Percentiles rank a stretch among this genome's conserved stretches.
These are phyloP conservation scores for Hedychridium roseum DNA, from an alignment of 2,888 invertebrate genomes.

Conservation along the genomic window DNA sequence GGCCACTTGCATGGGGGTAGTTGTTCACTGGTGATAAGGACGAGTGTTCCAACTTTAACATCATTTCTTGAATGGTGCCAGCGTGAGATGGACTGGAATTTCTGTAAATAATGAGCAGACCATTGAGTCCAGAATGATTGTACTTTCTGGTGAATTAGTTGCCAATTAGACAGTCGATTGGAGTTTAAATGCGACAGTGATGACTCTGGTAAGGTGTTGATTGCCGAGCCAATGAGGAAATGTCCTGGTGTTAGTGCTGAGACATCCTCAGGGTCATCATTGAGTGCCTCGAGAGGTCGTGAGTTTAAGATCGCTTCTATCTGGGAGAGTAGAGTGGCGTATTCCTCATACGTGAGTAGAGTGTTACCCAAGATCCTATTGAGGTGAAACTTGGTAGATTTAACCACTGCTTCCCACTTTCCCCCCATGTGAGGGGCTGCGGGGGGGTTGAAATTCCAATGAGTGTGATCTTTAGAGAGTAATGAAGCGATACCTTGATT, in stretches of 20 bases:
- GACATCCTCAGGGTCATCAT: slow-evolving; percentile 27
- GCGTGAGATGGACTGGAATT: slow-evolving; percentile 39
- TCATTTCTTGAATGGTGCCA: slow-evolving; percentile 23
- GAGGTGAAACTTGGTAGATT: slow-evolving; percentile 40
- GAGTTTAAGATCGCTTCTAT: slow-evolving; percentile 42
- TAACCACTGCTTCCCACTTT: slow-evolving; percentile 43
- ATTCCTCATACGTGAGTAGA: slow-evolving; percentile 39
- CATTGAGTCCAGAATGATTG: slow-evolving; percentile 41
- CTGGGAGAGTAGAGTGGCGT: slow-evolving; percentile 35
- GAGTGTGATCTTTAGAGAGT: slow-evolving; percentile 24
- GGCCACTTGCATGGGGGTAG: neutral
- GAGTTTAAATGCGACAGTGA: slow-evolving; percentile 20
- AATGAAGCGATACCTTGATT: neutral
- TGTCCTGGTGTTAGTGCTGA: slow-evolving; percentile 46
- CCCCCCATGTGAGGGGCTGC: slow-evolving; percentile 44
- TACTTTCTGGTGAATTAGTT: slow-evolving; percentile 33
- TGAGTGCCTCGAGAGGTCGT: slow-evolving; percentile 36
- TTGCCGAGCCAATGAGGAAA: slow-evolving; percentile 39
- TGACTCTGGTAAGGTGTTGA: slow-evolving; percentile 31
- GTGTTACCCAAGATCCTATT: slow-evolving; percentile 25
- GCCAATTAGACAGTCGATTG: slow-evolving; percentile 37
- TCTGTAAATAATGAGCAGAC: slow-evolving; percentile 35
- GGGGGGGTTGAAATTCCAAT: slow-evolving; percentile 42
- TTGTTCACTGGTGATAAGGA: neutral
- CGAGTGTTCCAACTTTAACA: neutral